Base-by-base conservation (phyloP, 2,113 vertebrate genomes). In the Oophaga pumilio region DNA sequence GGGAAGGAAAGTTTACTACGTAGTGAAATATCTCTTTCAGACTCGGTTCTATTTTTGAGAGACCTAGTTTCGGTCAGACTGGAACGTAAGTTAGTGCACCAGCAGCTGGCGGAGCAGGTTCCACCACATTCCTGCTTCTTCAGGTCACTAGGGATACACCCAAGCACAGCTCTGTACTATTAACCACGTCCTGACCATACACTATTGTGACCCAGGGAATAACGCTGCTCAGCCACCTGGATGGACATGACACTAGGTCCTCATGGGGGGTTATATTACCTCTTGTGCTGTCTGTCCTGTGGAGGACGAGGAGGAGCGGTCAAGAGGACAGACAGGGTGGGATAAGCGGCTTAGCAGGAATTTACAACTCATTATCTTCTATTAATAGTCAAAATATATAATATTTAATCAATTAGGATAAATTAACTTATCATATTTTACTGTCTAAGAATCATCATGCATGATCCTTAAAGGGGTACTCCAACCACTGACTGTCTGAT, bases 141-240 rank as follows among this genome's bases (percentile, higher is more conserved):
- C 53, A 69, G 81, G 81, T 83, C 81, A 64, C 71, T 3, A 57
- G 13, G 52, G 76, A 64, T 68, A 69, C 85, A 87, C 85, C 64
- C 77, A 71, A 18, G 49, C 62, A 71, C 26, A 33, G 26, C 53
- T 62, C 12, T 53, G 60, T 66, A 64, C 33, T 22, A 73, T 81
- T 87, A 87, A 87, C 85, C 64, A 64, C 9, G n/a, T 56, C 69
- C 53, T 73, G 24, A 9, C 28, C 71, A 62, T n/a, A 49, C 71
- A 10, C 5, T 12, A 17, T 11, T 28, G 24, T 80, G 77, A 80
- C 56, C 28, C 6, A 9, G 13, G 76, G 28, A 52, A 50, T 26
- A 9, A 81, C 78, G 6, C 2, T 10, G 33, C 33, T 24, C 33
- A 20, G 22, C 80, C 43, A 52, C 18, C 60, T 68, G 56, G 18